These are phyloP conservation scores for Phaonia tiefii DNA, from an alignment of 2,888 invertebrate genomes.

Conservation along the genomic window DNA sequence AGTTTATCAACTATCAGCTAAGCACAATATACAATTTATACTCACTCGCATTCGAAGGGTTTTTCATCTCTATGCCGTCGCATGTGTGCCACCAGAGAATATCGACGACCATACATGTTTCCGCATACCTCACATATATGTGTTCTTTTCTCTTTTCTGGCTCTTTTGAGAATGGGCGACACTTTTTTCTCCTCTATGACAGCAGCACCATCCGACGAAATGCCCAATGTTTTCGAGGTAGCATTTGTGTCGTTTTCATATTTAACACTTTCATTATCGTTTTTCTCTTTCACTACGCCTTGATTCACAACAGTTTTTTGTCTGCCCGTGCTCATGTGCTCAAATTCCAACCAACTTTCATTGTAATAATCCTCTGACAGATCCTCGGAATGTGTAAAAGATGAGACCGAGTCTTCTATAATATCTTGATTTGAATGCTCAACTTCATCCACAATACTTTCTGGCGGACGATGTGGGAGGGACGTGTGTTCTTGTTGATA, in stretches of 20 bases:
- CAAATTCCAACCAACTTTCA: constrained; percentile 37
- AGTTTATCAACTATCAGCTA: too few relatives aligned
- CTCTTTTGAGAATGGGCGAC: neutral
- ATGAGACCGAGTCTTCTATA: neutral
- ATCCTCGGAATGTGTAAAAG: neutral
- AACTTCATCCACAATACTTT: neutral
- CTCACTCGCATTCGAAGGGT: constrained; percentile 79
- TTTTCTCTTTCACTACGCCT: neutral
- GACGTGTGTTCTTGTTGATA: constrained; percentile 12
- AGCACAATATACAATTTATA: too few relatives aligned
- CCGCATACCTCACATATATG: constrained; percentile 79
- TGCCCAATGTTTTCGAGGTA: constrained; percentile 69
- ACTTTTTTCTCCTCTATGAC: constrained; percentile 61
- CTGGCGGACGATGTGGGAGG: neutral
- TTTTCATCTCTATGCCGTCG: constrained; percentile 78
- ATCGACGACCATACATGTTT: constrained; percentile 78
- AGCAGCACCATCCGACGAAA: constrained; percentile 70
- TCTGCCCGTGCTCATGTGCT: too few relatives aligned
- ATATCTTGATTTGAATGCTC: constrained; percentile 13
- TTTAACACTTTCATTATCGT: neutral
- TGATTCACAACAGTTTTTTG: neutral
- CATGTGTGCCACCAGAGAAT: constrained; percentile 78
- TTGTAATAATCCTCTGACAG: neutral
- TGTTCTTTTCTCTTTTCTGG: constrained; percentile 67
- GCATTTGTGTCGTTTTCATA: neutral